Evolutionary conservation across 2,113 vertebrate genomes (phyloP).

Genomic region (Montifringilla adamsi): DNA sequence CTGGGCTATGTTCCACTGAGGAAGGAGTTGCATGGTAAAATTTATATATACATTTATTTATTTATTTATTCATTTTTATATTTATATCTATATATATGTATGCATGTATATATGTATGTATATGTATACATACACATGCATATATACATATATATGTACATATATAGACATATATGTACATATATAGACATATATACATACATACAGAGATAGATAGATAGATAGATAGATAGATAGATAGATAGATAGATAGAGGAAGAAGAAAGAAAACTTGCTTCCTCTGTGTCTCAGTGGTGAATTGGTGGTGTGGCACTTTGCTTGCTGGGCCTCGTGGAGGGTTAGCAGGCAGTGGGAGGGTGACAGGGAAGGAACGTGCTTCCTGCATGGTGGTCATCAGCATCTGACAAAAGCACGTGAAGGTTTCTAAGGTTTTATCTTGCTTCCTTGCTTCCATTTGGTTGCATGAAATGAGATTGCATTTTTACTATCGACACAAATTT

Average conservation of each 20-base stretch:
- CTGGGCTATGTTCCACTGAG: background rate
- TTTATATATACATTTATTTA: no score
- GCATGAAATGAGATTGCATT: background rate
- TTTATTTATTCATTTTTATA: no score
- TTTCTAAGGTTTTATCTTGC: background rate
- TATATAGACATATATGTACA: no score
- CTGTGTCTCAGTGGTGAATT: background rate
- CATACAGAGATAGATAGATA: background rate
- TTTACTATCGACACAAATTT: background rate
- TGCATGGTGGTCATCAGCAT: background rate
- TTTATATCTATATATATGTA: background rate
- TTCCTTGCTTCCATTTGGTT: background rate
- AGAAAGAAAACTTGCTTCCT: background rate
- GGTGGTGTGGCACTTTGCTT: background rate
- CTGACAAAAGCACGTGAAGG: background rate
- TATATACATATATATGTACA: no score
- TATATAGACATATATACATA: accelerated
- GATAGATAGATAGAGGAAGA: background rate
- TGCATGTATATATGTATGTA: background rate
- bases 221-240: background rate
- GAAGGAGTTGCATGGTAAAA: background rate
- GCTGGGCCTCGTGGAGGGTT: background rate
- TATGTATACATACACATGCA: no score
- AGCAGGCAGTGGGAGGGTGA: background rate
- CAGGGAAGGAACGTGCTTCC: background rate